Conservation (phyloP, 2,113 vertebrate genomes). For the Enhydra lutris region DNA sequence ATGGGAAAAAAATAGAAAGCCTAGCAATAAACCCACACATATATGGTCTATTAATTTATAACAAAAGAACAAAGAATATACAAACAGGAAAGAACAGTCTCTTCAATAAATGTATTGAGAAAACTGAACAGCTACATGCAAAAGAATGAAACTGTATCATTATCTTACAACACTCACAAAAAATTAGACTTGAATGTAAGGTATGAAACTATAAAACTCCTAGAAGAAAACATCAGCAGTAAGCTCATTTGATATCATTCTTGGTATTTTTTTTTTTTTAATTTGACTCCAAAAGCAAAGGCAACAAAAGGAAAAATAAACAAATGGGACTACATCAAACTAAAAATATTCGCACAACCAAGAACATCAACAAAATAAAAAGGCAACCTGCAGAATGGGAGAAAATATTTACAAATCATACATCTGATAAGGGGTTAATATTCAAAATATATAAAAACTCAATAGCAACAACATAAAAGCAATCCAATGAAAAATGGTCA, state of each 20-base stretch:
- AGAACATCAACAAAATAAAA: no score
- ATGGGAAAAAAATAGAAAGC: background rate
- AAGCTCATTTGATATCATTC: background rate
- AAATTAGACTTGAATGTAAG: background rate
- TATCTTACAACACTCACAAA: background rate
- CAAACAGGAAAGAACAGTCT: background rate
- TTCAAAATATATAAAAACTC: no score
- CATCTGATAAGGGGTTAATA: no score
- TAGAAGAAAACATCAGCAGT: background rate
- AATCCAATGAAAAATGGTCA: no score
- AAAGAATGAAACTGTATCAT: background rate
- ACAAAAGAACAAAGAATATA: background rate
- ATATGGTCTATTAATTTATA: background rate
- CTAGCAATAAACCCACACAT: background rate
- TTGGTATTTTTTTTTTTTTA: background rate
- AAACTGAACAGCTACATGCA: background rate
- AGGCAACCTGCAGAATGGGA: no score
- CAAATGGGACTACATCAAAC: background rate
- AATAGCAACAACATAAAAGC: no score
- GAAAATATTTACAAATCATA: no score
- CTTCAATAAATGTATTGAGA: background rate
- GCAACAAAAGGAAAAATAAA: background rate
- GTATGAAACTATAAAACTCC: background rate
- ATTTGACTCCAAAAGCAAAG: background rate
- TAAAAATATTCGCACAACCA: no score